phyloP scores from a whole-genome alignment of 1,140 invertebrate species.

The Cryptotermes secundus region DNA sequence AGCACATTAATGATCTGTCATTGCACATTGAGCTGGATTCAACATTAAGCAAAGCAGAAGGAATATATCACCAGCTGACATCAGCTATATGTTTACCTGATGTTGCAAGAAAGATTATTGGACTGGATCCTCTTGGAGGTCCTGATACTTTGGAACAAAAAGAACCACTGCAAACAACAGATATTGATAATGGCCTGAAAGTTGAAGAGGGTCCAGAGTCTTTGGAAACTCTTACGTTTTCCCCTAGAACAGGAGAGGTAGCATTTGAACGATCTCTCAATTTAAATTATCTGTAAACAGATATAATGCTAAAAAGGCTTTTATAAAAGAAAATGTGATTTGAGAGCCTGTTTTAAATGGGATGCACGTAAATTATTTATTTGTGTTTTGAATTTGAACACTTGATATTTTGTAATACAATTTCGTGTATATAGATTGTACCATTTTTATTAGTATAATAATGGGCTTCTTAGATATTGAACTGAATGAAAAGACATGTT shows the following conservation, averaged over 20 bases:
- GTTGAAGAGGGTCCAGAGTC: neutral
- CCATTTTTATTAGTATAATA: neutral
- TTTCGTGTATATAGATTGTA: neutral
- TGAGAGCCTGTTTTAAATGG: neutral
- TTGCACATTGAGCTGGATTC: constrained; percentile 77
- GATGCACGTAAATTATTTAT: neutral
- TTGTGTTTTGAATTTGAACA: neutral
- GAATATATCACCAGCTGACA: constrained; percentile 82
- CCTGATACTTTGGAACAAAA: neutral
- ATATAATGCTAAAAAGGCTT: neutral
- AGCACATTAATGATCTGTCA: constrained; percentile 93
- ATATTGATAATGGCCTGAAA: neutral
- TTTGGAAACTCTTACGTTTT: constrained; percentile 9
- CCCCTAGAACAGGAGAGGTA: neutral
- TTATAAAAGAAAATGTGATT: neutral
- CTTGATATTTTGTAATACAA: neutral
- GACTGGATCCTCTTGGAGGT: constrained; percentile 51
- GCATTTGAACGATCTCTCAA: constrained; percentile 29
- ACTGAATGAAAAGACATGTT: too few species aligned
- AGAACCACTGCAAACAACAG: neutral
- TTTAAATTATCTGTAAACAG: constrained; percentile 6
- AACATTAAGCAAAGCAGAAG: constrained; percentile 81
- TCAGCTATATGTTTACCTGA: constrained; percentile 64
- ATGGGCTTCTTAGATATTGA: too few species aligned
- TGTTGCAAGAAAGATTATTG: constrained; percentile 65